These are phyloP conservation scores for Sciurus carolinensis DNA, from an alignment of 2,797 vertebrate genomes.

Conservation along the genomic window DNA sequence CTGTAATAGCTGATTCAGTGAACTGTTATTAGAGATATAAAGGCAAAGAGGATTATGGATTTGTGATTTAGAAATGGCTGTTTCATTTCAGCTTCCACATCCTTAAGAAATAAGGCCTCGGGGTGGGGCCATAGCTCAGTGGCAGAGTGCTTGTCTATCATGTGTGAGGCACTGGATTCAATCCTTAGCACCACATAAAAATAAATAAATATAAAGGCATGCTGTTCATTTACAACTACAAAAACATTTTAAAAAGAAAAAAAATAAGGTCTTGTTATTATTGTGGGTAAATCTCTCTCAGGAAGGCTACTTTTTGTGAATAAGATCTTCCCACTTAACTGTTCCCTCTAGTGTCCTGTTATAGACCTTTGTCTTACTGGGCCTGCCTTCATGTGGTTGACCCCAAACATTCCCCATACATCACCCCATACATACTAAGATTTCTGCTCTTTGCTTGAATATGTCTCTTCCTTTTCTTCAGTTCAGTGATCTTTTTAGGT, in stretches of 20 bases:
- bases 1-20: neutral
- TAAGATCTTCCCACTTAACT: neutral
- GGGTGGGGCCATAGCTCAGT: too few relatives aligned
- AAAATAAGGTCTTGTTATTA: slow-evolving; percentile 12
- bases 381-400: neutral
- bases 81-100: neutral
- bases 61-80: neutral
- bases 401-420: neutral
- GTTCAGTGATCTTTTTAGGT: neutral
- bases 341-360: neutral
- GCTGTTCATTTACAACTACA: too few relatives aligned
- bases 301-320: neutral
- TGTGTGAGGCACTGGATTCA: too few relatives aligned
- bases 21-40: neutral
- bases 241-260: too few relatives aligned
- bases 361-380: neutral
- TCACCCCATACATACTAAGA: slow-evolving; percentile 56
- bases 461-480: slow-evolving; percentile 20
- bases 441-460: slow-evolving; percentile 26
- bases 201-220: too few relatives aligned
- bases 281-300: neutral
- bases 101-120: neutral
- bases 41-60: neutral
- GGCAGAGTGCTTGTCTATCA: too few relatives aligned
- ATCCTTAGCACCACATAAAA: too few relatives aligned